These are phyloP conservation scores for Willowsia nigromaculata DNA, from an alignment of 2,888 invertebrate species.

Conservation along the genomic window DNA sequence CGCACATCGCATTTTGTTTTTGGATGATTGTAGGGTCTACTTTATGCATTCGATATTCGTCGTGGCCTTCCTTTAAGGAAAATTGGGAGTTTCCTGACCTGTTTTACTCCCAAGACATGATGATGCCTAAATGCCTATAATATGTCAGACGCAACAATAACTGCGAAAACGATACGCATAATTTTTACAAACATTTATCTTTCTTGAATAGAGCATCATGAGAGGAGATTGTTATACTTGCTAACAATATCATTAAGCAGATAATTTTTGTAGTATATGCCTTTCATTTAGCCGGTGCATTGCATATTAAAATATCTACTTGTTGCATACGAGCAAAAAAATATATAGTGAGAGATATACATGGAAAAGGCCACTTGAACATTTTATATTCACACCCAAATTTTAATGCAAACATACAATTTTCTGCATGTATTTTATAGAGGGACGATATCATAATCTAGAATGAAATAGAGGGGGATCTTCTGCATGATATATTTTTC, in stretches of 20 bases:
- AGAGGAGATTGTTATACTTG: background rate
- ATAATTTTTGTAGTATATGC: background rate
- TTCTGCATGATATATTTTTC: too few species aligned
- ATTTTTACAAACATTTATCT: conserved; percentile 3
- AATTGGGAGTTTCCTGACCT: conserved; percentile 64
- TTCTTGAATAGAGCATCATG: background rate
- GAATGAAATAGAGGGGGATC: too few species aligned
- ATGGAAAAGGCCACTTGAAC: background rate
- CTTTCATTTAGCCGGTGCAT: background rate
- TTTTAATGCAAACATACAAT: background rate
- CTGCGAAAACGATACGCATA: background rate
- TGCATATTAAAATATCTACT: background rate
- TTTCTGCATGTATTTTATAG: background rate
- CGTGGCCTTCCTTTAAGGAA: conserved; percentile 56
- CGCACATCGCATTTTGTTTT: background rate
- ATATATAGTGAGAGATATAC: too few species aligned
- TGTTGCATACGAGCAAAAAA: too few species aligned
- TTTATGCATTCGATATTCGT: background rate
- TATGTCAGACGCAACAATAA: background rate
- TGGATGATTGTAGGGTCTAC: background rate
- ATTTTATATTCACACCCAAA: background rate
- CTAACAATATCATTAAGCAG: background rate
- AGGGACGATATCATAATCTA: too few species aligned
- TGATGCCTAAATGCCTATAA: background rate
- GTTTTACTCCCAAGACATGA: conserved; percentile 35